Evolutionary conservation across 2,888 invertebrate genomes (phyloP).

Genomic region (Agonum fuliginosum): DNA sequence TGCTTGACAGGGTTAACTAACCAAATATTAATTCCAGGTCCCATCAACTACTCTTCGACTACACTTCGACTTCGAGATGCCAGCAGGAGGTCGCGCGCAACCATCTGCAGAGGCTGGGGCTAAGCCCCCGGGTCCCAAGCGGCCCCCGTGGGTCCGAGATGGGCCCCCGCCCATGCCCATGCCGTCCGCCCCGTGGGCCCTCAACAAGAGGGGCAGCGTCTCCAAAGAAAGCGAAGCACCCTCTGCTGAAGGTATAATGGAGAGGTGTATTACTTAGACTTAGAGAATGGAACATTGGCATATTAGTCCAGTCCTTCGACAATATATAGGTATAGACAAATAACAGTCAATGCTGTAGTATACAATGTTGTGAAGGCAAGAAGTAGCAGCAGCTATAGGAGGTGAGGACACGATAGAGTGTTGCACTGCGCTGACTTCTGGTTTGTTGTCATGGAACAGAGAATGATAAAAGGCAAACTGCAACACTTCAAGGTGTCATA

Average conservation of each 20-base stretch:
- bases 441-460: no score
- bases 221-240: constrained; percentile 58
- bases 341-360: no score
- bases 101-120: constrained; percentile 70
- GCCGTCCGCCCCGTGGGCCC: constrained; percentile 79
- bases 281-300: no score
- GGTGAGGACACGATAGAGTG: no score
- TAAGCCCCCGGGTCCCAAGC: not conserved
- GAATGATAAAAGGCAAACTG: no score
- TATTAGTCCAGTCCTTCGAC: no score
- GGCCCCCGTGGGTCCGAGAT: constrained; percentile 85
- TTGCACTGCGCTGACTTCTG: no score
- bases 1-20: not conserved
- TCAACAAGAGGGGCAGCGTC: constrained; percentile 72
- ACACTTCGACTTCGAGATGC: constrained; percentile 71
- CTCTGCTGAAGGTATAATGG: constrained; percentile 57
- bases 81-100: constrained; percentile 74
- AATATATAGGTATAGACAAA: no score
- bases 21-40: not conserved
- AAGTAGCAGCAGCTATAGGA: no score
- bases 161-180: constrained; percentile 76
- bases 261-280: no score
- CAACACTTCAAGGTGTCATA: no score
- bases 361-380: no score
- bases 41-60: not conserved